Percentiles rank a stretch among this genome's conserved stretches.
Evolutionary conservation across 2,797 vertebrate species (phyloP).

Genomic region (Orestias chungarensis): DNA sequence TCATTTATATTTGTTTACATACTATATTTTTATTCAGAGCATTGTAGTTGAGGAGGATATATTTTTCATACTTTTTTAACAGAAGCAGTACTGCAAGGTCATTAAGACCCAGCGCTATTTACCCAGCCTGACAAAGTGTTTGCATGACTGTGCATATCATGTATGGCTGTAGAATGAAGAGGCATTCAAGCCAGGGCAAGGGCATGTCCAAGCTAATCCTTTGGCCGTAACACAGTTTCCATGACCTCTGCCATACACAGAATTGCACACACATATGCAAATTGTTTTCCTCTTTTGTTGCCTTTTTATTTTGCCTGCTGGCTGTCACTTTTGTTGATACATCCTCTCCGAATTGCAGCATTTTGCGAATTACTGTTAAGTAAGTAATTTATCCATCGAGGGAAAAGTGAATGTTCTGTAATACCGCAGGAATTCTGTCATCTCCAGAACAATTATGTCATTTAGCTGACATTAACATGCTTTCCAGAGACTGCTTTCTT

Average conservation of each 20-base stretch:
- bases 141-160: slow-evolving; percentile 18
- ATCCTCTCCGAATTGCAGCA: slow-evolving; percentile 34
- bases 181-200: slow-evolving; percentile 61
- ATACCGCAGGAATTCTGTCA: slow-evolving; percentile 64
- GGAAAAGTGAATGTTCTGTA: slow-evolving; percentile 47
- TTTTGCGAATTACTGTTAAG: slow-evolving; percentile 62
- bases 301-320: slow-evolving; percentile 19
- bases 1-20: not conserved
- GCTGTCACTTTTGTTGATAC: slow-evolving; percentile 30
- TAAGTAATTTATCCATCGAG: slow-evolving; percentile 60
- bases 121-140: slow-evolving; percentile 38
- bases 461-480: slow-evolving; percentile 69
- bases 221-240: slow-evolving; percentile 71
- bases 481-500: slow-evolving; percentile 62
- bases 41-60: not conserved
- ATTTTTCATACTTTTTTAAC: slow-evolving; percentile 12
- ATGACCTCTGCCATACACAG: slow-evolving; percentile 66
- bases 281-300: slow-evolving; percentile 9
- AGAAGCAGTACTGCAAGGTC: slow-evolving; percentile 46
- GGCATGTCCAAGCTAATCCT: slow-evolving; percentile 69
- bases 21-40: not conserved
- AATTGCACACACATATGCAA: slow-evolving; percentile 8
- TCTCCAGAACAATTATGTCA: slow-evolving; percentile 68
- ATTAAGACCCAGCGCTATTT: slow-evolving; percentile 36
- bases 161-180: slow-evolving; percentile 49